Conservation (phyloP, 2,113 vertebrate genomes). For the Neolamprologus fasciatus region DNA sequence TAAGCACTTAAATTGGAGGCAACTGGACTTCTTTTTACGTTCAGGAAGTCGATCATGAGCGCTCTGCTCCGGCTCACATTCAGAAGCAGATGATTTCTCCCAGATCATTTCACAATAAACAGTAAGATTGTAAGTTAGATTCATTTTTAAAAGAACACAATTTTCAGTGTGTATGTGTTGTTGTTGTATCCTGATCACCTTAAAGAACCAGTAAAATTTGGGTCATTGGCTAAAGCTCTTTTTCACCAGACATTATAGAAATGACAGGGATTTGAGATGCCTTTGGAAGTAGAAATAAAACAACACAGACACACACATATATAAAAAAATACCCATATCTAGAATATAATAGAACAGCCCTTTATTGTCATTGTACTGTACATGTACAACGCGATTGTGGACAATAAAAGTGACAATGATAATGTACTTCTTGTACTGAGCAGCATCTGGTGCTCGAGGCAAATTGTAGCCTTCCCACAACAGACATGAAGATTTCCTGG, state of each 20-base stretch:
- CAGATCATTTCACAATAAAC: background rate
- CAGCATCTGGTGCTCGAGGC: background rate
- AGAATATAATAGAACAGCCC: background rate
- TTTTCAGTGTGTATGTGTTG: background rate
- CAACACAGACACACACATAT: background rate
- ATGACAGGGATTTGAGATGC: background rate
- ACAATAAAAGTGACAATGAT: background rate
- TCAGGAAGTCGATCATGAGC: background rate
- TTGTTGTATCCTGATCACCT: background rate
- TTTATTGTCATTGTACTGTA: background rate
- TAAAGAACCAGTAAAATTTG: background rate
- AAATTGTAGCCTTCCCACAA: conserved; percentile 9
- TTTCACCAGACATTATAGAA: background rate
- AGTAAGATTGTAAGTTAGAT: background rate
- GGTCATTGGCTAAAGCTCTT: background rate
- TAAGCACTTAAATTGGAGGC: background rate
- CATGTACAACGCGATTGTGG: background rate
- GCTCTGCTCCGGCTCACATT: fast-evolving
- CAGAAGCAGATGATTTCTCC: background rate
- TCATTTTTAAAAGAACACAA: background rate
- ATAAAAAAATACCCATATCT: background rate
- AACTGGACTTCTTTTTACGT: background rate
- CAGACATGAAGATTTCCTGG: conserved; percentile 1
- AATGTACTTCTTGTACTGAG: background rate
- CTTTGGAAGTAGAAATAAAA: background rate